Percentiles rank a stretch among this genome's conserved stretches.
These are phyloP conservation scores for Petrocephalus schoutedeni DNA, from an alignment of 2,797 vertebrate species.

Conservation along the genomic window DNA sequence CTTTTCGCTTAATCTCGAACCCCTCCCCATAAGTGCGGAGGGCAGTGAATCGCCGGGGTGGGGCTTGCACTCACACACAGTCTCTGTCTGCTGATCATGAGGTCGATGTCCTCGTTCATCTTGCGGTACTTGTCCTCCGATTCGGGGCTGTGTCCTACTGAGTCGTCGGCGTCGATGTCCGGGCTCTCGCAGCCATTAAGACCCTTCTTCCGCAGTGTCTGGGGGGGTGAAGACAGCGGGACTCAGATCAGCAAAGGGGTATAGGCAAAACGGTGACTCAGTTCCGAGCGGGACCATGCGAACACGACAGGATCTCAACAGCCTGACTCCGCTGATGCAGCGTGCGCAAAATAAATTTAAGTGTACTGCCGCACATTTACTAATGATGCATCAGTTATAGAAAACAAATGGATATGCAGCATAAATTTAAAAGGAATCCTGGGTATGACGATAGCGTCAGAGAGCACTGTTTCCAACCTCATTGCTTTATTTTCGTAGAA, in stretches of 20 bases:
- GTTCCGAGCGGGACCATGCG: neutral
- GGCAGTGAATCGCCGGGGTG: neutral
- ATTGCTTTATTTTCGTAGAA: slow-evolving; percentile 36
- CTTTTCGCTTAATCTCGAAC: neutral
- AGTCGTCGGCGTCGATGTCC: slow-evolving; percentile 94
- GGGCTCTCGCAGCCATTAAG: slow-evolving; percentile 95
- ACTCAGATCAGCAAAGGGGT: neutral
- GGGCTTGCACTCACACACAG: slow-evolving; percentile 80
- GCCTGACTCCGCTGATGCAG: neutral
- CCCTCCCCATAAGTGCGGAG: neutral
- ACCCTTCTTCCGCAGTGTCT: slow-evolving; percentile 97
- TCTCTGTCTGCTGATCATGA: slow-evolving; percentile 97
- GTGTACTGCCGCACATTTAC: neutral
- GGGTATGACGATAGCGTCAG: neutral
- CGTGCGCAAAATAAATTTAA: neutral
- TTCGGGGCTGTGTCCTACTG: slow-evolving; percentile 95
- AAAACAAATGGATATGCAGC: neutral
- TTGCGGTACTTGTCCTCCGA: slow-evolving; percentile 95
- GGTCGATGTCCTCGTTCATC: slow-evolving; percentile 95
- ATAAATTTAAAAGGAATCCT: neutral
- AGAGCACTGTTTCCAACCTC: neutral
- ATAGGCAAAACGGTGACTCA: neutral
- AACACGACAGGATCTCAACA: neutral
- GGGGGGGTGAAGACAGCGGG: slow-evolving; percentile 52
- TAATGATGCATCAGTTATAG: neutral